Evolutionary conservation across 2,888 invertebrate species (phyloP).

Genomic region (Brachypterus glaber): DNA sequence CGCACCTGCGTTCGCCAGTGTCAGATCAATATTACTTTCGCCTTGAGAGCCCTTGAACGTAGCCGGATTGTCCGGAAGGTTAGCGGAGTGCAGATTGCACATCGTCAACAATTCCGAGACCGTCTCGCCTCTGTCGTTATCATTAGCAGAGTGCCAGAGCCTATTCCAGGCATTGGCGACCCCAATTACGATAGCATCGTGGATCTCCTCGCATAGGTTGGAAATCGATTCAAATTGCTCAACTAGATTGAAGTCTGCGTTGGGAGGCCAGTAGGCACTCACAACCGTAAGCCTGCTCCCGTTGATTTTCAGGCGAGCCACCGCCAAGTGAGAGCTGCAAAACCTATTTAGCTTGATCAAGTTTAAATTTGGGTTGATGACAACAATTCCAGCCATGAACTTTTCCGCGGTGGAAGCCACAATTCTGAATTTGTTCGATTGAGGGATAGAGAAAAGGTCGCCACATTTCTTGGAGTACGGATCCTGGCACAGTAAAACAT

Average conservation of each 20-base stretch:
- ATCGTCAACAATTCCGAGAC: neutral
- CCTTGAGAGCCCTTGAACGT: neutral
- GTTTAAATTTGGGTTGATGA: neutral
- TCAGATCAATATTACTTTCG: neutral
- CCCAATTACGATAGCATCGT: neutral
- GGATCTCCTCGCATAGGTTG: neutral
- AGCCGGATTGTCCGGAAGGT: neutral
- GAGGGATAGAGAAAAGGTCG: neutral
- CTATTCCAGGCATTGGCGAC: neutral
- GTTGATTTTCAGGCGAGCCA: neutral
- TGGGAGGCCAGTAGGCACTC: neutral
- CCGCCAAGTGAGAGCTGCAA: neutral
- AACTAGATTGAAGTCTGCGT: neutral
- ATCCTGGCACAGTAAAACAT: neutral
- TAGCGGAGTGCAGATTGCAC: neutral
- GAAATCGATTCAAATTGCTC: neutral
- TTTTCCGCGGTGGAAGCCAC: neutral
- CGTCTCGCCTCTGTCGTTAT: neutral
- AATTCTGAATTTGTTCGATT: neutral
- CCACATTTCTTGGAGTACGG: neutral
- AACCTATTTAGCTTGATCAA: neutral
- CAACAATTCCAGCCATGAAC: neutral
- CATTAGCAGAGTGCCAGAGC: neutral
- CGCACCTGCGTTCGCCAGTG: neutral
- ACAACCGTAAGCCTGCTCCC: neutral